Conservation (phyloP, 2,888 invertebrate genomes). For the Drosophila trichaetosa region DNA sequence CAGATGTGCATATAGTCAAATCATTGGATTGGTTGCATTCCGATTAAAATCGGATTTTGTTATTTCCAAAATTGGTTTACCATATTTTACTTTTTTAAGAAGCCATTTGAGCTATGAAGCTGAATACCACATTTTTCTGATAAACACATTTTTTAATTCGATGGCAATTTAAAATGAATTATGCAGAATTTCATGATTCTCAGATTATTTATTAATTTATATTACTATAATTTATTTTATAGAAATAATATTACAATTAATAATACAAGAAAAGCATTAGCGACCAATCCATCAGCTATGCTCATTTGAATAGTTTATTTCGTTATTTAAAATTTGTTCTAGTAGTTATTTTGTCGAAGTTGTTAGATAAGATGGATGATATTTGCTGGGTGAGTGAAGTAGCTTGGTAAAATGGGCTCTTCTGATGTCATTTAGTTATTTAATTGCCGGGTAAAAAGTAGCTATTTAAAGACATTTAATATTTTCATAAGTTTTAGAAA, state of each 20-base stretch:
- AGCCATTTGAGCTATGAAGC: no score
- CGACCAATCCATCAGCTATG: accelerated
- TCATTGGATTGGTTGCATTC: no score
- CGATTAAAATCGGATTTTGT: no score
- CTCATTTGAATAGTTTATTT: neutral
- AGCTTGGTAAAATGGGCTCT: neutral
- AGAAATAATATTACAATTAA: neutral
- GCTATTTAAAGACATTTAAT: neutral
- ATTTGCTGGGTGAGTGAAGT: no score
- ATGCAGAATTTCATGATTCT: no score
- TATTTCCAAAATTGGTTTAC: no score
- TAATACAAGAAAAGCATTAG: neutral
- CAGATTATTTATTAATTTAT: neutral
- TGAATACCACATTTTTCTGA: no score
- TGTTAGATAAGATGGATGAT: neutral
- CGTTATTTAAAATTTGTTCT: neutral
- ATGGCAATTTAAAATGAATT: no score
- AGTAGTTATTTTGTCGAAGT: neutral
- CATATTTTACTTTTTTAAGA: no score
- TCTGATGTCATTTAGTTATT: neutral
- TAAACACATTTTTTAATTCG: no score
- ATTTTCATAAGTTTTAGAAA: neutral
- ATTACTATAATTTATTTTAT: neutral
- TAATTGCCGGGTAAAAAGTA: neutral
- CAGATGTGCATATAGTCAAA: no score